Evolutionary conservation across 2,888 invertebrate genomes (phyloP).

Genomic region (Lithophane leautieri): DNA sequence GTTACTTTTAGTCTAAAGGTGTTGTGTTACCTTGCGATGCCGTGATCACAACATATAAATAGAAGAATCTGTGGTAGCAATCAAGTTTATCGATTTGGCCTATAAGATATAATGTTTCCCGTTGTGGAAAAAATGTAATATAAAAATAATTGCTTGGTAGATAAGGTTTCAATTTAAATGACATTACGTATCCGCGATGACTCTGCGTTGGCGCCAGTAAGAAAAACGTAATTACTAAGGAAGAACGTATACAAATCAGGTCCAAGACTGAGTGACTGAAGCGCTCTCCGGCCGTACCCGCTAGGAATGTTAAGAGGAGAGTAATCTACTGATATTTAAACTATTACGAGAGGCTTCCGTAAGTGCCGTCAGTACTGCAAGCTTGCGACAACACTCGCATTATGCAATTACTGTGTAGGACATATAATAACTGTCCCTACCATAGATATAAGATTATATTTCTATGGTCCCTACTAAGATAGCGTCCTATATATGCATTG

Average conservation of each 20-base stretch:
- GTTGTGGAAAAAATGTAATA: slow-evolving; percentile 54
- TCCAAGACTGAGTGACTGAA: slow-evolving; percentile 73
- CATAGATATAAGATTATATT: neutral
- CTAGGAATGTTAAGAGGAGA: slow-evolving; percentile 84
- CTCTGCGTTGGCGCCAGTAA: slow-evolving; percentile 71
- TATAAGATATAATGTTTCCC: slow-evolving; percentile 61
- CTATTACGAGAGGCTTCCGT: slow-evolving; percentile 67
- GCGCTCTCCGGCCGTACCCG: slow-evolving; percentile 72
- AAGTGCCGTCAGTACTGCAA: slow-evolving; percentile 30
- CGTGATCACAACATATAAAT: slow-evolving; percentile 17
- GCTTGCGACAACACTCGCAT: slow-evolving; percentile 25
- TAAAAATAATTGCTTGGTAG: slow-evolving; percentile 18
- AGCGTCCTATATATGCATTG: neutral
- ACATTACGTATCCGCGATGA: slow-evolving; percentile 24
- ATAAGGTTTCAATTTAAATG: slow-evolving; percentile 21
- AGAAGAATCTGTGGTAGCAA: slow-evolving; percentile 25
- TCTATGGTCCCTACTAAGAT: neutral
- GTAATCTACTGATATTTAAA: slow-evolving; percentile 75
- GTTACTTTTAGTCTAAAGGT: neutral
- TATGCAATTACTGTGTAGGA: slow-evolving; percentile 27
- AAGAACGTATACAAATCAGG: slow-evolving; percentile 80
- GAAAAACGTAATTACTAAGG: slow-evolving; percentile 78
- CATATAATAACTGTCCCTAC: slow-evolving; percentile 24
- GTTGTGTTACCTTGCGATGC: neutral
- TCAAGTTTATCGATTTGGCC: slow-evolving; percentile 46